These are phyloP conservation scores for Drosophila putrida DNA, from an alignment of 2,888 invertebrate species.

Conservation along the genomic window DNA sequence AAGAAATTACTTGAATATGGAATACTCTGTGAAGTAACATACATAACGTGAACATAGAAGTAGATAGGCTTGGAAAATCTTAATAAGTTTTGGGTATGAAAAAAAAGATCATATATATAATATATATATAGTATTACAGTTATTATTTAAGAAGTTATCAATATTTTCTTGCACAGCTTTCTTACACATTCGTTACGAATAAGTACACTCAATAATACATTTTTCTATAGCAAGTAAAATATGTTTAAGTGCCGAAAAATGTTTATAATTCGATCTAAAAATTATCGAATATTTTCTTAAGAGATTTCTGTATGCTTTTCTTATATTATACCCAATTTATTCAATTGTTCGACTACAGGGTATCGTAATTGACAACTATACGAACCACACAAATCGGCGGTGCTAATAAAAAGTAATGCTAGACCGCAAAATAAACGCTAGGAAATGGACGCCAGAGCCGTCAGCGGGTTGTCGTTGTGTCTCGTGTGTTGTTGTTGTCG, in stretches of 20 bases:
- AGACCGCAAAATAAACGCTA: conserved; percentile 74
- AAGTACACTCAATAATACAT: no score
- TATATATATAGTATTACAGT: neutral
- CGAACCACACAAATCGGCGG: conserved; percentile 48
- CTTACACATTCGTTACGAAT: no score
- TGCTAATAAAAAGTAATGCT: conserved; percentile 78
- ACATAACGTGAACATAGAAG: neutral
- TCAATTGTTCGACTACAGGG: conserved; percentile 9
- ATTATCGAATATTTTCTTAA: no score
- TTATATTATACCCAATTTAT: neutral
- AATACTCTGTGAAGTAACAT: conserved; percentile 14
- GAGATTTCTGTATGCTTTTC: no score
- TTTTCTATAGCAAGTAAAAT: no score
- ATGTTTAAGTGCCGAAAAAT: neutral
- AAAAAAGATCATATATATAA: neutral
- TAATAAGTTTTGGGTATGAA: neutral
- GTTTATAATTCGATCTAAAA: neutral
- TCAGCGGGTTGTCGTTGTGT: conserved; percentile 42
- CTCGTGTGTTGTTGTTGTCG: neutral
- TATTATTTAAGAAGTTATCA: no score
- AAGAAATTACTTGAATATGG: conserved; percentile 9
- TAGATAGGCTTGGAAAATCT: neutral
- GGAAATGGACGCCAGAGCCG: conserved; percentile 65
- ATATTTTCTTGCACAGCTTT: no score
- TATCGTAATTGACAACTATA: conserved; percentile 36